Evolutionary conservation across 2,888 invertebrate genomes (phyloP), one percentile per base, ranked within the genome.

Genomic region (Adelphocoris suturalis): DNA sequence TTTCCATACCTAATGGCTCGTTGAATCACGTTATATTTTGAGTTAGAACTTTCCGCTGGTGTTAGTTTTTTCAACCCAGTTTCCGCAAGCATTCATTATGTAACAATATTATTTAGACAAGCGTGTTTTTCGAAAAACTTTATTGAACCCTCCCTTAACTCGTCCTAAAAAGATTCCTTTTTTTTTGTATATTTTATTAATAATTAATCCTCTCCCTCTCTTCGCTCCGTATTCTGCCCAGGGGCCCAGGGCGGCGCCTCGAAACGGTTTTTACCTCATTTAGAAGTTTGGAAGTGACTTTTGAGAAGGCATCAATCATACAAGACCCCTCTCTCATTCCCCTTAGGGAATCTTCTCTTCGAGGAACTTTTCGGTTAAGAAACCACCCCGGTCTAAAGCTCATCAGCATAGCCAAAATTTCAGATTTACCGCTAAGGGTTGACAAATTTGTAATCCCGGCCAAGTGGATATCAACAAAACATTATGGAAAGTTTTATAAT

Each of bases 221-320:
- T 68, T 68, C 0, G 23, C 68, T 23, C 23, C 23, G 12, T 68
- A 68, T 68, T 23, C 23, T 23, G 68, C 4, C 68, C 19, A 13
- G 27, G 68, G 52, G 16, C 52, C 52, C 68, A 12, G 68, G 27
- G 11, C 11, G 27, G 23, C 68, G 68, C 68, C 68, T 68, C 5
- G 68, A 68, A 68, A 68, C 68, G 68, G 68, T 68, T 68, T 68
- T 68, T 68, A 68, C 68, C 68, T 68, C 68, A 68, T 68, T 68
- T 68, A 68, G 68, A 68, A 68, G 68, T 68, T 68, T 23, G 68
- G 23, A 68, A 68, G 68, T 68, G 68, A 68, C 68, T 68, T 68
- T 68, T 68, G 68, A 68, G 68, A 68, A 68, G 68, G 68, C 68
- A 68, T 68, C 68, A 68, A 68, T 68, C 68, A 68, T 68, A 68